These are phyloP conservation scores for Otis tarda DNA, from an alignment of 2,113 vertebrate species.

Conservation along the genomic window DNA sequence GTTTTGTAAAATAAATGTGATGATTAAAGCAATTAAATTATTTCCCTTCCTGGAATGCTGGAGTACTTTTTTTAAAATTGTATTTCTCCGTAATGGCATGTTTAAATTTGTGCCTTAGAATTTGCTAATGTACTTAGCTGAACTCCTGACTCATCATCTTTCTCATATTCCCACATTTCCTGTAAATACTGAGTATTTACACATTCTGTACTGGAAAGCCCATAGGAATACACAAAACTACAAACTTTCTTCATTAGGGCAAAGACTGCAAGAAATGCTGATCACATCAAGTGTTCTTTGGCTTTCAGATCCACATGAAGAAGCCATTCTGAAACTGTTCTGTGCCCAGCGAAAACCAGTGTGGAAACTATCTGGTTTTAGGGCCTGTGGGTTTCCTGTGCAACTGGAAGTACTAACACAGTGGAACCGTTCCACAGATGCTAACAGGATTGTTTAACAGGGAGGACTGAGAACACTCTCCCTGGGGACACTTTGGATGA, in stretches of 20 bases:
- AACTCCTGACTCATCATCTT: slow-evolving; percentile 7
- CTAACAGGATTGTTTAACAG: background rate
- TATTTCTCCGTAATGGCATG: background rate
- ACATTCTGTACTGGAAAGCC: background rate
- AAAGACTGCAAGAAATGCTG: background rate
- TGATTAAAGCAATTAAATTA: slow-evolving; percentile 25
- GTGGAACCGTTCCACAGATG: background rate
- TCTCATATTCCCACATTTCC: background rate
- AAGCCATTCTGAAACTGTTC: background rate
- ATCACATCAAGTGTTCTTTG: background rate
- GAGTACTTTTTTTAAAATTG: background rate
- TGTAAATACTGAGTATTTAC: background rate
- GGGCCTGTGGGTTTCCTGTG: background rate
- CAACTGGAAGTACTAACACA: background rate
- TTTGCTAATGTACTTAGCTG: slow-evolving; percentile 5
- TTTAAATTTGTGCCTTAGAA: background rate
- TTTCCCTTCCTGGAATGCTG: slow-evolving; percentile 40
- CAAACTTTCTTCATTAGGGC: background rate
- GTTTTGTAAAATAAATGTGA: slow-evolving; percentile 42
- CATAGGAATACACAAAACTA: background rate
- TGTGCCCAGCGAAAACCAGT: background rate
- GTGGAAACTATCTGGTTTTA: background rate
- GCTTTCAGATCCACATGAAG: background rate
- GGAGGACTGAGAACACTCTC: background rate
- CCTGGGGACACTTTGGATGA: background rate